These are phyloP conservation scores for Zaprionus bogoriensis DNA, from an alignment of 2,888 invertebrate genomes.

Conservation along the genomic window DNA sequence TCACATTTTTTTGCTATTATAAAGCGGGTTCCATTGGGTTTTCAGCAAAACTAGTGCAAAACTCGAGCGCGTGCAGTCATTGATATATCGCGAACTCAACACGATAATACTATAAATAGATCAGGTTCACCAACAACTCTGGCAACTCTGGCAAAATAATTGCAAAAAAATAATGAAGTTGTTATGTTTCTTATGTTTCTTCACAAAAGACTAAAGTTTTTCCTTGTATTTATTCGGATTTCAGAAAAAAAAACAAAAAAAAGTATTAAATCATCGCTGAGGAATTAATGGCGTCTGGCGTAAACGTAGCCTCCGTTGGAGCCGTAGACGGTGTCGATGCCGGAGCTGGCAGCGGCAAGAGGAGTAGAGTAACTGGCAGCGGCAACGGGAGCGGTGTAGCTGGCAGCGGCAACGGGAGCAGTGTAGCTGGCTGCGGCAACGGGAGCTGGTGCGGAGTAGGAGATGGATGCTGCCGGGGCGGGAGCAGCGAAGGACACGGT, in stretches of 20 bases:
- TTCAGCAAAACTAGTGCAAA: too few species aligned
- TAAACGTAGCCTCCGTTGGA: slow-evolving; percentile 81
- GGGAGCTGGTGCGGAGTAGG: slow-evolving; percentile 28
- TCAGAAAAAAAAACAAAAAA: slow-evolving; percentile 13
- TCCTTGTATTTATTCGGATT: neutral
- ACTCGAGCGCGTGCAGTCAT: too few species aligned
- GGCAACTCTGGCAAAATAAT: too few species aligned
- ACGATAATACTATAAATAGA: too few species aligned
- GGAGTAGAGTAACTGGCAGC: slow-evolving; percentile 29
- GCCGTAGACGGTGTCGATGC: slow-evolving; percentile 74
- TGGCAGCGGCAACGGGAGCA: slow-evolving; percentile 34
- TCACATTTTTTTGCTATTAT: neutral
- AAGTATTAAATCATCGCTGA: neutral
- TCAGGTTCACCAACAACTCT: too few species aligned
- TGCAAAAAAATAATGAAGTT: too few species aligned
- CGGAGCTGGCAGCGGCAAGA: slow-evolving; percentile 37
- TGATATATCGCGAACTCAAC: too few species aligned
- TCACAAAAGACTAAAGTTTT: neutral
- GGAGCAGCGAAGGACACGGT: slow-evolving; percentile 27
- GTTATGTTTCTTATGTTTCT: too few species aligned
- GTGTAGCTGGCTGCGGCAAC: slow-evolving; percentile 29
- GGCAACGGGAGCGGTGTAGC: slow-evolving; percentile 36
- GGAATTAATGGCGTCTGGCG: slow-evolving; percentile 34
- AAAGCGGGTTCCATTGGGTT: too few species aligned
- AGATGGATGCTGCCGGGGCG: slow-evolving; percentile 21